phyloP scores from a whole-genome alignment of 2,113 vertebrate genomes.

The Meleagris gallopavo region DNA sequence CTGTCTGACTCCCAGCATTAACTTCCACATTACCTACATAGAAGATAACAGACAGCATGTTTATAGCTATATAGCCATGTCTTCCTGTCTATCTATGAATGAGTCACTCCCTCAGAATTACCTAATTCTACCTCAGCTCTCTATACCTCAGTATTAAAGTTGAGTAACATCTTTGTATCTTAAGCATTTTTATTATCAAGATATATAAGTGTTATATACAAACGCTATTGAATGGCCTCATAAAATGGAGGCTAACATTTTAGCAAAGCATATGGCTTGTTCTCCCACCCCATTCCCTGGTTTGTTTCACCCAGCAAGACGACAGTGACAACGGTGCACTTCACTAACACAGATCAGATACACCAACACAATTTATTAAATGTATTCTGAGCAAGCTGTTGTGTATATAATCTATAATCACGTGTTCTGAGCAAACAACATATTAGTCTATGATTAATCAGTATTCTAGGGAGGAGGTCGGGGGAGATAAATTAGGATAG shows the following conservation, averaged over 20 bases:
- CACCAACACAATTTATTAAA: too few relatives aligned
- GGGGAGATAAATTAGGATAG: too few relatives aligned
- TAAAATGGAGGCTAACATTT: not conserved
- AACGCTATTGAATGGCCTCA: accelerated
- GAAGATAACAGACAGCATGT: not conserved
- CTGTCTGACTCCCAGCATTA: not conserved
- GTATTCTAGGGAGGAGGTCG: too few relatives aligned
- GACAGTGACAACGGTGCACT: too few relatives aligned
- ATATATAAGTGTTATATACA: accelerated
- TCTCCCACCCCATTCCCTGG: too few relatives aligned
- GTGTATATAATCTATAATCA: too few relatives aligned
- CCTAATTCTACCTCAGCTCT: not conserved
- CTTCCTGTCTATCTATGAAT: not conserved
- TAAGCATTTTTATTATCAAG: not conserved
- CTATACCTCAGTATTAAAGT: not conserved
- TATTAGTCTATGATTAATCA: too few relatives aligned
- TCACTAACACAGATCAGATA: too few relatives aligned
- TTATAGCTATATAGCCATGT: not conserved
- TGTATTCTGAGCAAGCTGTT: too few relatives aligned
- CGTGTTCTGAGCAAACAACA: too few relatives aligned
- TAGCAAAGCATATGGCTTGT: not conserved
- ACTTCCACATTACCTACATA: not conserved
- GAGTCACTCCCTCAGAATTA: not conserved
- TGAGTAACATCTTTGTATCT: not conserved
- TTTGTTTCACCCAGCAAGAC: too few relatives aligned